Percentiles rank a stretch among this genome's conserved stretches.
Evolutionary conservation across 2,113 vertebrate species (phyloP).

Genomic region (Haplochromis vanheusdeni): DNA sequence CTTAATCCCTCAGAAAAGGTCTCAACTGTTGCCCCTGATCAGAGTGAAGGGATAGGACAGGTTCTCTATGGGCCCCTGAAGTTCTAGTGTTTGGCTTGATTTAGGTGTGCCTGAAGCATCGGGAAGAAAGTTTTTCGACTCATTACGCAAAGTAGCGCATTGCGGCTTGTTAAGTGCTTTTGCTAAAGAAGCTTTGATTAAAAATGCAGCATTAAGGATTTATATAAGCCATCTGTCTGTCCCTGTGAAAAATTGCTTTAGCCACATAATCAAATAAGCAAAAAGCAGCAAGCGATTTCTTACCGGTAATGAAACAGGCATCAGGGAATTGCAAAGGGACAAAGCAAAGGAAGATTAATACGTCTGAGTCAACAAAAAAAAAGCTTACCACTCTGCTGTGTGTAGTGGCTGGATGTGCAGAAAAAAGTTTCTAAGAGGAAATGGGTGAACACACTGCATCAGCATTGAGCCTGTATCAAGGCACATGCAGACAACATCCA

Average conservation of each 20-base stretch:
- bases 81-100: background rate
- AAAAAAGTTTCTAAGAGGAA: slow-evolving; percentile 68
- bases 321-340: slow-evolving; percentile 32
- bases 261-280: slow-evolving; percentile 52
- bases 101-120: background rate
- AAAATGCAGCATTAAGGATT: slow-evolving; percentile 28
- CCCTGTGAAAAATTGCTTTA: slow-evolving; percentile 30
- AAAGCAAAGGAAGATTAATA: slow-evolving; percentile 39
- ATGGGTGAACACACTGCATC: slow-evolving; percentile 10
- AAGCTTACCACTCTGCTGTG: slow-evolving; percentile 65
- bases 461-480: background rate
- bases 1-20: slow-evolving; percentile 57
- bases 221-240: slow-evolving; percentile 27
- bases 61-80: slow-evolving; percentile 13
- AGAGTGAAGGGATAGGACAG: slow-evolving; percentile 37
- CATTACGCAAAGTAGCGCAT: slow-evolving; percentile 23
- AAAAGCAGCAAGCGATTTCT: slow-evolving; percentile 38
- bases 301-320: slow-evolving; percentile 46
- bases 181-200: slow-evolving; percentile 40
- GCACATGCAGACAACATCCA: background rate
- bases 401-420: slow-evolving; percentile 60
- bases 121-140: background rate
- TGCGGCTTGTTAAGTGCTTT: slow-evolving; percentile 30
- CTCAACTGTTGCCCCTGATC: slow-evolving; percentile 43
- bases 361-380: slow-evolving; percentile 20